Evolutionary conservation across 2,888 invertebrate genomes (phyloP).

Genomic region (Epinotia brunnichana): DNA sequence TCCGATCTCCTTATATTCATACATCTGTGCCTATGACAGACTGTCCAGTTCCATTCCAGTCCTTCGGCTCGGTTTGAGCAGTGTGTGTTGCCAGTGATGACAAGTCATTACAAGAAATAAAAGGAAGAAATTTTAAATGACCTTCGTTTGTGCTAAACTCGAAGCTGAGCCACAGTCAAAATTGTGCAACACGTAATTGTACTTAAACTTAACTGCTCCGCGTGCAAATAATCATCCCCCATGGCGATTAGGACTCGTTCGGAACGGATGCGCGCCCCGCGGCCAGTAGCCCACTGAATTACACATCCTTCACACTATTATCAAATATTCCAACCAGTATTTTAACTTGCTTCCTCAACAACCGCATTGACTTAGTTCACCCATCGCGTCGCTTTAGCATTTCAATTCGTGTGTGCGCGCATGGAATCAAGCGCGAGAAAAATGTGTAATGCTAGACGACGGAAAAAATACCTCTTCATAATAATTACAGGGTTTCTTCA

Average conservation of each 20-base stretch:
- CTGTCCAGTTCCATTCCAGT: no score
- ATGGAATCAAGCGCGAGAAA: neutral
- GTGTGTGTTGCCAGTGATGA: no score
- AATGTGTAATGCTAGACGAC: neutral
- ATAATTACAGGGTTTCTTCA: no score
- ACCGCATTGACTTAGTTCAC: no score
- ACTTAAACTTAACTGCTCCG: constrained; percentile 43
- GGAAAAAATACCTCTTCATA: no score
- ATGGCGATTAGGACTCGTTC: constrained; percentile 44
- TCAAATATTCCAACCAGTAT: constrained; percentile 4
- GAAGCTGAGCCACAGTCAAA: neutral
- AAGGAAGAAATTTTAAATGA: neutral
- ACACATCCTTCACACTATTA: constrained; percentile 49
- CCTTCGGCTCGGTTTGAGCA: no score
- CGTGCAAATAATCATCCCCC: constrained; percentile 57
- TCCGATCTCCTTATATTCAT: no score
- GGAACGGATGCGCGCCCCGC: constrained; percentile 49
- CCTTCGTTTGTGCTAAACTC: neutral
- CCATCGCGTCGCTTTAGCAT: neutral
- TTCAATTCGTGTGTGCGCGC: neutral
- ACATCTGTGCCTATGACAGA: no score
- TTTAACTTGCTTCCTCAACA: neutral
- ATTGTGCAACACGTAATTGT: constrained; percentile 13
- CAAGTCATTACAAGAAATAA: no score
- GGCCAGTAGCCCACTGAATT: constrained; percentile 55